These are phyloP conservation scores for Hymenochirus boettgeri DNA, from an alignment of 2,113 vertebrate species.

Conservation along the genomic window DNA sequence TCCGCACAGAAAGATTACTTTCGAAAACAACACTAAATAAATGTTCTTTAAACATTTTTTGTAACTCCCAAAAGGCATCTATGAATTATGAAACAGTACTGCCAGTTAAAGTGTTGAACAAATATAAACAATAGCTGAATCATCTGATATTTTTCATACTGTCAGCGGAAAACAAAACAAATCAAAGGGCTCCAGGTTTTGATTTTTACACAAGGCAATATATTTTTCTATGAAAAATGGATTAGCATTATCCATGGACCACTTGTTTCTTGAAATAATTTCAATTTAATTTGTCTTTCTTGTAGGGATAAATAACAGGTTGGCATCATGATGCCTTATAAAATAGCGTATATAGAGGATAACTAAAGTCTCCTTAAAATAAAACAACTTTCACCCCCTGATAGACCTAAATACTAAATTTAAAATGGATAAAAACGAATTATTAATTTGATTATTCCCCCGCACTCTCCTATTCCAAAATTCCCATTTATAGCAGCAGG, in stretches of 20 bases:
- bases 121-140: slow-evolving; percentile 26
- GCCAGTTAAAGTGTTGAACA: slow-evolving; percentile 8
- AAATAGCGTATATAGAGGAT: no score
- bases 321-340: no score
- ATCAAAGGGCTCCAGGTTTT: slow-evolving; percentile 19
- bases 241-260: slow-evolving; percentile 4
- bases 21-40: slow-evolving; percentile 11
- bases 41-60: slow-evolving; percentile 28
- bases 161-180: slow-evolving; percentile 32
- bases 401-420: no score
- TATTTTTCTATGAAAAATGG: slow-evolving; percentile 13
- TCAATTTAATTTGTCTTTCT: background rate
- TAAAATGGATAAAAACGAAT: no score
- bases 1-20: no score
- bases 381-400: no score
- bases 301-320: background rate
- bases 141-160: slow-evolving; percentile 15
- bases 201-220: background rate
- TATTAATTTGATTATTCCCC: no score
- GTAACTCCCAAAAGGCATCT: background rate
- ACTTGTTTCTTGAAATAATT: background rate
- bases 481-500: no score
- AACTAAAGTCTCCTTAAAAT: no score
- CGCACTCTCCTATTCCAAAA: no score
- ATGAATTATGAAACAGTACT: slow-evolving; percentile 36